A percentile compares a stretch with the other conserved stretches of the same genome.
Conservation (phyloP, 92 coral and sea anemone genomes). For the Desmophyllum pertusum region DNA sequence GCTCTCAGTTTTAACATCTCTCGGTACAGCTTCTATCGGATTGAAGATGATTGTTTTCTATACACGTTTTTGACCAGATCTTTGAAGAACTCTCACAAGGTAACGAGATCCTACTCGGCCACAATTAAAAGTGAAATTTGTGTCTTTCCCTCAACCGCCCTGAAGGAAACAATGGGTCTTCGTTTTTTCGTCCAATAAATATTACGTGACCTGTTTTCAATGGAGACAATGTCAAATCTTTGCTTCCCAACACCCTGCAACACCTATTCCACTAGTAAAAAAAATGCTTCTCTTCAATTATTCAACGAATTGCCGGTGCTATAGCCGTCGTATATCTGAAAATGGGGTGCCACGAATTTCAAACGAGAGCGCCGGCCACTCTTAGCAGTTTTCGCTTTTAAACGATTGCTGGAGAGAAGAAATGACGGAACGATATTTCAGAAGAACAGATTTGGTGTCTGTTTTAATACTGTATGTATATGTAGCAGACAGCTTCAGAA, state of each 20-base stretch:
- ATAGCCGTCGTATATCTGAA: background rate
- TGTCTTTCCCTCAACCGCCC: background rate
- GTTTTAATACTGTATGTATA: slow-evolving; percentile 21
- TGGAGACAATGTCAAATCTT: background rate
- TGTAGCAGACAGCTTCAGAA: slow-evolving; percentile 9
- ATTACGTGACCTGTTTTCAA: slow-evolving; percentile 6
- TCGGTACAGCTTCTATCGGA: too few relatives aligned
- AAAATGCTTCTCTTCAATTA: slow-evolving; percentile 22
- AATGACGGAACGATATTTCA: slow-evolving; percentile 21
- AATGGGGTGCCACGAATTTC: slow-evolving; percentile 8
- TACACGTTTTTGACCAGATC: too few relatives aligned
- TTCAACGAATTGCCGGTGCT: slow-evolving; percentile 50
- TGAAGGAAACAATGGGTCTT: background rate
- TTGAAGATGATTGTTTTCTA: too few relatives aligned
- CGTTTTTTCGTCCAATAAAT: background rate
- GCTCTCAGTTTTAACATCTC: background rate
- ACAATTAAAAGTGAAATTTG: too few relatives aligned
- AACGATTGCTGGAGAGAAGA: background rate
- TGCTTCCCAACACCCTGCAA: slow-evolving; percentile 2
- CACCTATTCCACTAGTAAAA: background rate
- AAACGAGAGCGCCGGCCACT: slow-evolving; percentile 1
- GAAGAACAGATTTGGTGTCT: slow-evolving; percentile 16
- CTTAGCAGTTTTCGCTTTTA: background rate
- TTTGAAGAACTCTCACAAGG: background rate
- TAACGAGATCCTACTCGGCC: too few relatives aligned